Conservation (phyloP, 1,140 invertebrate species). For the Saccostrea cuccullata region DNA sequence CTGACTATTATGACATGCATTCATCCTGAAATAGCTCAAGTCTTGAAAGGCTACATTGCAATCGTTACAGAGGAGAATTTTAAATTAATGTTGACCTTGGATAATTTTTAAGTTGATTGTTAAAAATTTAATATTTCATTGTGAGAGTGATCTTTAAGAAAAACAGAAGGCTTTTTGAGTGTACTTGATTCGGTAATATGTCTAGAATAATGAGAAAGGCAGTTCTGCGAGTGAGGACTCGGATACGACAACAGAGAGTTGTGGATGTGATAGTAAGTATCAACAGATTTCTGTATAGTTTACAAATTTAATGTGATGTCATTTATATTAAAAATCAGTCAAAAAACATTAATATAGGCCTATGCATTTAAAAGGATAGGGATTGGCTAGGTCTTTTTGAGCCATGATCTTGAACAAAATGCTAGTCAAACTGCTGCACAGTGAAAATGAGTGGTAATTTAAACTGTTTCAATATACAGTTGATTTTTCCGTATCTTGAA, state of each 20-base stretch:
- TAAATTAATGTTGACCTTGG: neutral
- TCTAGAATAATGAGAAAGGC: constrained; percentile 46
- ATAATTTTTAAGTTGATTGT: neutral
- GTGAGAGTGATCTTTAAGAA: neutral
- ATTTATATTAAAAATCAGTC: too few relatives aligned
- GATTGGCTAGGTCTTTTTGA: too few relatives aligned
- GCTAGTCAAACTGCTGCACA: too few relatives aligned
- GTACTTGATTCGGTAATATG: neutral
- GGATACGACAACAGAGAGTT: constrained; percentile 49
- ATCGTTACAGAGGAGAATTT: neutral
- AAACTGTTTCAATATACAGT: too few relatives aligned
- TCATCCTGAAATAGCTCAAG: too few relatives aligned
- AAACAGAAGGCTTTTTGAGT: neutral
- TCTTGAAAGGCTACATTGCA: neutral
- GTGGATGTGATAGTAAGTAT: constrained; percentile 51
- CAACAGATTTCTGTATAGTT: neutral
- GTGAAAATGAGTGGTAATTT: too few relatives aligned
- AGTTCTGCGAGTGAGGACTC: constrained; percentile 40
- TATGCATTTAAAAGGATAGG: too few relatives aligned
- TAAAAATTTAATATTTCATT: neutral
- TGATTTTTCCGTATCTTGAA: too few relatives aligned
- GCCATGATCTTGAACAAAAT: too few relatives aligned
- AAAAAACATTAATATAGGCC: too few relatives aligned
- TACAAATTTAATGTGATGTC: too few relatives aligned
- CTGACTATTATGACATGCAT: neutral